Evolutionary conservation across 2,888 invertebrate genomes (phyloP), one percentile per base, ranked within the genome.

Genomic region (Unio pictorum): DNA sequence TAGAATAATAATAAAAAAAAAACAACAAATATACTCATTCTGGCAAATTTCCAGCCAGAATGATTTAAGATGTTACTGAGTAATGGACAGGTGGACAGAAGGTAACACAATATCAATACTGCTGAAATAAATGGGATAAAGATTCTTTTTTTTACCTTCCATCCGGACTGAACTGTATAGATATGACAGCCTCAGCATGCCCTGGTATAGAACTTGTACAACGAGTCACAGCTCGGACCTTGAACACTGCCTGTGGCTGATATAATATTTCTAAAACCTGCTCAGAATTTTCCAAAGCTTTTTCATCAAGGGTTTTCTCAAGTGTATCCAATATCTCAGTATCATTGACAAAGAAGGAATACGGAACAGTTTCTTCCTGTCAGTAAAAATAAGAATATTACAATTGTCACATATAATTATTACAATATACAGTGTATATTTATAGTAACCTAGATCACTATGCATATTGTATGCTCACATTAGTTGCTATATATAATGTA

Each of bases 231-330:
- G 98, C 90, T 34, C 90, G 79, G 15, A 90, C 90, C 57, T 81
- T 93, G 89, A 99, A 99, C 34, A 98, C 94, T 3, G 99, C 98
- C 91, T 99, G 98, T 67, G 98, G 97, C 88, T 98, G 97, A 89
- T 98, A 99, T 66, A 98, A 92, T 79, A 99, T 97, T 82, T 96
- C 95, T 18, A 98, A 91, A 26, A 97, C 94, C 57, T 80, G 71
- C 66, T 82, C 81, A 45, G 83, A 80, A 57, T 86, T 81, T 61
- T 87, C 83, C 28, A 86, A 70, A 28, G 79, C 75, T 92, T 98
- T 92, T 60, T 93, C 91, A 80, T 94, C 93, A 15, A 98, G 89
- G n/a, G 94, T 93, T 73, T 94, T 93, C 80, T 93, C 92, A 15
- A 98, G 90, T 34, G 92, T 93, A 34, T 93, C 92, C 61, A 93